Conservation (phyloP, 2,113 vertebrate species). For the Odocoileus hemionus region DNA sequence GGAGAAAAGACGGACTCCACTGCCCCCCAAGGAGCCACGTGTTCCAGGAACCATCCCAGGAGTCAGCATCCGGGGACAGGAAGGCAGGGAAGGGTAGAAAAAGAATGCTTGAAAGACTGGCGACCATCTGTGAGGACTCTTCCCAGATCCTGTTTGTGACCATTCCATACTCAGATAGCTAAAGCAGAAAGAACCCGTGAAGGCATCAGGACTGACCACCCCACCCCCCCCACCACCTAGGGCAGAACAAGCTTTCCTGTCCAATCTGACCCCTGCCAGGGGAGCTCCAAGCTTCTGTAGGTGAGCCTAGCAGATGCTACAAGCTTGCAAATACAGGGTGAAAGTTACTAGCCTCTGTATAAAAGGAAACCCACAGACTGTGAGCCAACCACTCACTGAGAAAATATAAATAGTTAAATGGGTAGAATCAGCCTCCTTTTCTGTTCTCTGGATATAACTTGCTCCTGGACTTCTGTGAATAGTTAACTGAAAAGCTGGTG, state of each 20-base stretch:
- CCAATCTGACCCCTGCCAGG: too few relatives aligned
- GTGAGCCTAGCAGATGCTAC: neutral
- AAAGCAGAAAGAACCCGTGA: neutral
- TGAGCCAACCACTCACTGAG: neutral
- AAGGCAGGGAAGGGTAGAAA: constrained; percentile 14
- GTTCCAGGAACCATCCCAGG: constrained; percentile 66
- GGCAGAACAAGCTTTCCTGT: neutral
- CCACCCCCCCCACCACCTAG: neutral
- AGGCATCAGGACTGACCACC: neutral
- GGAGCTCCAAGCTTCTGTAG: neutral
- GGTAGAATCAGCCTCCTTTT: constrained; percentile 23
- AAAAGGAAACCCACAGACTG: constrained; percentile 1
- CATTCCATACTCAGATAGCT: neutral
- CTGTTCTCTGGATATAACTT: constrained; percentile 42
- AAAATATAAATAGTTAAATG: constrained; percentile 35
- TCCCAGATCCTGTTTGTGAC: too few relatives aligned
- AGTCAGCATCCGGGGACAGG: constrained; percentile 18
- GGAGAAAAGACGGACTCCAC: constrained; percentile 32
- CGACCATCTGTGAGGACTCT: neutral
- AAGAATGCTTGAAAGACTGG: neutral
- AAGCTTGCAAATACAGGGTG: neutral
- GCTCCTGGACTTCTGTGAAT: constrained; percentile 58
- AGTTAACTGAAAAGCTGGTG: constrained; percentile 55
- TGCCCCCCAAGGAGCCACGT: constrained; percentile 39
- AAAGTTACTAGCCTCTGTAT: neutral